Percentiles rank a stretch among this genome's conserved stretches.
These are phyloP conservation scores for Fragum sueziense DNA, from an alignment of 2,888 invertebrate genomes.

Conservation along the genomic window DNA sequence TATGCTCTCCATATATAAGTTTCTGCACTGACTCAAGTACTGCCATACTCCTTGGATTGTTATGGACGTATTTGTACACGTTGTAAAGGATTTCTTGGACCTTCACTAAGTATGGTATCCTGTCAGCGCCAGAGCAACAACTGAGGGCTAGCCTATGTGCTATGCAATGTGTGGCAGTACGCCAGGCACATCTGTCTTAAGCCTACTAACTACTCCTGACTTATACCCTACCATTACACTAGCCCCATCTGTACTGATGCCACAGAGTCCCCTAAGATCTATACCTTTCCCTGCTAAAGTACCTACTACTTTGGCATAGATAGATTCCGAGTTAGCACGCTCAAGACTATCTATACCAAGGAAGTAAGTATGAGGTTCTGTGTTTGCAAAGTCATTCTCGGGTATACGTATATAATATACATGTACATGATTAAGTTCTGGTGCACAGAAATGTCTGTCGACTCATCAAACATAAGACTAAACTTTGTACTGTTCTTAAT, in stretches of 20 bases:
- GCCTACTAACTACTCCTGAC: constrained; percentile 53
- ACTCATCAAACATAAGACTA: no score
- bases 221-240: no score
- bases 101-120: no score
- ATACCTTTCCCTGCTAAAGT: constrained; percentile 20
- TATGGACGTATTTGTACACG: constrained; percentile 38
- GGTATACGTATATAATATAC: no score
- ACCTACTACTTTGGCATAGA: constrained; percentile 10
- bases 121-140: no score
- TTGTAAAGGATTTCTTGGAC: no score
- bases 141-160: constrained; percentile 2
- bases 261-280: constrained; percentile 24
- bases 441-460: no score
- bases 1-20: neutral
- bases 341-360: constrained; percentile 28
- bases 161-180: constrained; percentile 54
- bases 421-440: no score
- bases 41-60: constrained; percentile 34
- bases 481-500: no score
- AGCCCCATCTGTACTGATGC: constrained; percentile 51
- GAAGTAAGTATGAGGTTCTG: constrained; percentile 28
- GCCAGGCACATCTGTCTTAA: constrained; percentile 44
- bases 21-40: constrained; percentile 17
- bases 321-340: constrained; percentile 33
- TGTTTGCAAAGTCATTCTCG: no score